A percentile compares a stretch with the other conserved stretches of the same genome.
These are phyloP conservation scores for Acanthopagrus latus DNA, from an alignment of 2,797 vertebrate genomes.

Conservation along the genomic window DNA sequence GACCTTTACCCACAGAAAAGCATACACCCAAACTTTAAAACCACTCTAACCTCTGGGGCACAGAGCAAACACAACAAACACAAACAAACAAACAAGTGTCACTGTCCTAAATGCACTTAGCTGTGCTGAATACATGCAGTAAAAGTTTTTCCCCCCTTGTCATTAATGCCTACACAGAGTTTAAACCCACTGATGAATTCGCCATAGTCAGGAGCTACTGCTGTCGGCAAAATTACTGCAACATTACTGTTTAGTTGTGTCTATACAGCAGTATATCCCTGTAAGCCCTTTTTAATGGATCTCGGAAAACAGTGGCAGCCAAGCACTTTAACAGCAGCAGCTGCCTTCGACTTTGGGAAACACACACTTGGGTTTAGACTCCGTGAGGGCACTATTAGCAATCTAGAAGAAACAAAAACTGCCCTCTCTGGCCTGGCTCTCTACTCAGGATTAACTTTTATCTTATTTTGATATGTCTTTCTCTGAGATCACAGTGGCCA, in stretches of 20 bases:
- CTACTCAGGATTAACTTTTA: not conserved
- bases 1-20: not conserved
- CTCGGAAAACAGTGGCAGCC: conserved; percentile 23
- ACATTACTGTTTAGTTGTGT: conserved; percentile 44
- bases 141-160: not conserved
- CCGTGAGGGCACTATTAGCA: not conserved
- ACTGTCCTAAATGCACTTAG: not conserved
- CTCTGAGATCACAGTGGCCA: not conserved
- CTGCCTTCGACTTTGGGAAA: conserved; percentile 12
- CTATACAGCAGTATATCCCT: conserved; percentile 12
- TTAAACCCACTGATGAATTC: conserved; percentile 27
- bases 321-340: conserved; percentile 26
- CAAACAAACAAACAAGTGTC: not conserved
- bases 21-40: not conserved
- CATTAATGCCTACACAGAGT: conserved; percentile 27
- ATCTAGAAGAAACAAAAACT: not conserved
- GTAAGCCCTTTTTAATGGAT: conserved; percentile 54
- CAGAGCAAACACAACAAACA: too few relatives aligned
- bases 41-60: not conserved
- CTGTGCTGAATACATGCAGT: not conserved
- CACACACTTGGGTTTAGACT: not conserved
- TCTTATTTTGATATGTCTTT: not conserved
- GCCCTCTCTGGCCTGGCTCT: not conserved
- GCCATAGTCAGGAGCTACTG: conserved; percentile 9
- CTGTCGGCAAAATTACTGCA: conserved; percentile 17